Evolutionary conservation across 2,113 vertebrate genomes (phyloP), one percentile per base, ranked within the genome.

Genomic region (Xiphophorus couchianus): DNA sequence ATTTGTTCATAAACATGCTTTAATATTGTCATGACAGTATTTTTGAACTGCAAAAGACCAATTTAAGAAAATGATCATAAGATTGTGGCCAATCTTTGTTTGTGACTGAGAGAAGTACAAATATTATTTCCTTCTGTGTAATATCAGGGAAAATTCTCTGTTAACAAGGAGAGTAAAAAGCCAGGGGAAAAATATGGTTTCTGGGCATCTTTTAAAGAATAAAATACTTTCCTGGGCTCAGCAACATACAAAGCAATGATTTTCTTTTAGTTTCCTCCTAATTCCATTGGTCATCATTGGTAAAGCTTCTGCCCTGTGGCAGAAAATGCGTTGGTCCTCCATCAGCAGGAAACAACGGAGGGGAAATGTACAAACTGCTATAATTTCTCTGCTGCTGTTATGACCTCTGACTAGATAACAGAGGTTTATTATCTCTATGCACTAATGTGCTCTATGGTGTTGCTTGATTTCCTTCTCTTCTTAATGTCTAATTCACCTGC

Each of bases 391-490:
- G 94, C 96, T 95, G 94, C 17, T 19, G 44, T 48, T 48, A 96
- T 91, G 93, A 96, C 96, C 93, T 94, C 94, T 94, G 95, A 95
- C 93, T 97, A 96, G 96, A 97, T 98, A 97, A 97, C 96, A 97
- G 96, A 98, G 96, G 94, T 97, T 96, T 96, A 96, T 98, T 96
- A 96, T 96, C 95, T 92, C 95, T 19, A 19, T 48, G 44, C 44
- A 48, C 44, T 48, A 17, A 48, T 19, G 44, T 17, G 44, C 44
- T 48, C 44, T 19, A 19, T 48, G 44, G 96, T 97, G 96, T 95
- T 96, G 96, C 97, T 95, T 96, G 96, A 97, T 97, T 97, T 97
- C 96, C 97, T 98, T 98, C 97, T 96, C 96, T 96, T 95, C 97
- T 97, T 97, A 97, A 96, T 91, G 96, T 94, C 96, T 98, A 97